These are phyloP conservation scores for Silurus lanzhouensis DNA, from an alignment of 2,797 vertebrate species.

Conservation along the genomic window DNA sequence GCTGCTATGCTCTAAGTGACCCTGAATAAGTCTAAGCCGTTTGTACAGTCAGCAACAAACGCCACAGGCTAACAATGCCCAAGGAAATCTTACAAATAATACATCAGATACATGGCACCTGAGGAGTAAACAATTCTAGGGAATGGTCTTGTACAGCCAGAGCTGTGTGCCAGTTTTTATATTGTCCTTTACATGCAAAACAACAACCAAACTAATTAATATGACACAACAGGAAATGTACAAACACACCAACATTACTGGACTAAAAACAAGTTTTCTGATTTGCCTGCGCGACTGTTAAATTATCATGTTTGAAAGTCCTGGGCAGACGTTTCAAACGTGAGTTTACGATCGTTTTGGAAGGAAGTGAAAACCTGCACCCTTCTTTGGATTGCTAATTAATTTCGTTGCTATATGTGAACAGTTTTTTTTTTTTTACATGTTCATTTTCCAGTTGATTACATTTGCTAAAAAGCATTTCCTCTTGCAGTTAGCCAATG, in stretches of 20 bases:
- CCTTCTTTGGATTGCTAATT: neutral
- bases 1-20: neutral
- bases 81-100: neutral
- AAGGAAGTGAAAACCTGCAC: no score
- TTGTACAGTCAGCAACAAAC: neutral
- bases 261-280: neutral
- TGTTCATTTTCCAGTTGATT: neutral
- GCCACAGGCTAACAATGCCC: neutral
- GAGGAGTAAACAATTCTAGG: neutral
- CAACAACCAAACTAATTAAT: neutral
- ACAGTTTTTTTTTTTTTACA: neutral
- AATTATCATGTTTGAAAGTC: neutral
- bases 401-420: neutral
- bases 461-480: neutral
- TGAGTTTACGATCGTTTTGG: neutral
- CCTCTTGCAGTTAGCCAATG: neutral
- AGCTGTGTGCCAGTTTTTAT: no score
- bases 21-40: neutral
- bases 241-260: neutral
- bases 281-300: neutral
- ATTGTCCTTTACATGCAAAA: no score
- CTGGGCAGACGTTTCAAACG: neutral
- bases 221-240: no score
- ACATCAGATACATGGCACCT: neutral
- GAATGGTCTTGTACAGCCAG: neutral